Evolutionary conservation across 2,113 vertebrate genomes (phyloP), one percentile per base, ranked within the genome.

Genomic region (Gila orcuttii): DNA sequence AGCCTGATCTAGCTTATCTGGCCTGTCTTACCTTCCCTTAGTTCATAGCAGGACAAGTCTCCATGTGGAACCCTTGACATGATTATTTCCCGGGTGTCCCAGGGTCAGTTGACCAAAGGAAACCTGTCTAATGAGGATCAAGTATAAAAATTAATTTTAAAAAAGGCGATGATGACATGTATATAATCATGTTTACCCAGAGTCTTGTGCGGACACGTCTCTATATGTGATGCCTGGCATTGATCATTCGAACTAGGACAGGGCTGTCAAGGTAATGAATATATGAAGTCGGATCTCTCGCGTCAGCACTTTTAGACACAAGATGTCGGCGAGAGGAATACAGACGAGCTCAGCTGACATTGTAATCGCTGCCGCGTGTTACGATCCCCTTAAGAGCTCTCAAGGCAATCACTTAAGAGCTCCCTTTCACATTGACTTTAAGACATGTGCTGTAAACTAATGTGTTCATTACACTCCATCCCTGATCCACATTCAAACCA

Each of bases 381-480:
- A 84, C 91, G 87, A 86, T 91, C 87, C 87, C 88, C 86, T 88
- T 90, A 89, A 83, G 88, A 88, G 90, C 90, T 87, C 81, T 81
- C 79, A 81, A 85, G 79, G 84, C 86, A 85, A 88, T 92, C 91
- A 87, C 90, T 94, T 93, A 75, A 90, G 89, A 89, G 87, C 88
- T 88, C 36, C 73, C 88, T 89, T 89, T 83, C 89, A 88, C 91
- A 76, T 81, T 91, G 86, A 91, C 93, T 91, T 91, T 89, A 82
- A 90, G 92, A 92, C 89, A 89, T 86, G 79, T 73, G 47, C 17
- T 90, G 88, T 89, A 91, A 90, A 91, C 86, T 86, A 91, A 90
- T 88, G 92, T 92, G 90, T 94, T 93, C 91, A 92, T 94, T 93
- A 93, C 91, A 87, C 92, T 90, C 91, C 90, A 89, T 90, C 90